Conservation (phyloP, 2,888 invertebrate genomes). For the Pocota personata region DNA sequence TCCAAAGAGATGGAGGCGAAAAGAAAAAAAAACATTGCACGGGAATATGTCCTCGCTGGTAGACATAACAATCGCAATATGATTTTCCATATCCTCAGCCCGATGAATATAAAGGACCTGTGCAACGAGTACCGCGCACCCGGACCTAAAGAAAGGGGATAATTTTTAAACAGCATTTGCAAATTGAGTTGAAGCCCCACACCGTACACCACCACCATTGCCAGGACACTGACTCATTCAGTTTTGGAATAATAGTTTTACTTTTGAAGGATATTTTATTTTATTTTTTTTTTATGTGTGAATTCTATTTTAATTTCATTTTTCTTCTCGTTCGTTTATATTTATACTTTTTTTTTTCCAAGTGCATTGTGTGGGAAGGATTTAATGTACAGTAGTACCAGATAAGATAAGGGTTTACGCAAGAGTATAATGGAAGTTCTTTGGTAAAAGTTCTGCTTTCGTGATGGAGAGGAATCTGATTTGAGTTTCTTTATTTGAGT, state of each 20-base stretch:
- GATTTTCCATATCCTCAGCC: conserved; percentile 56
- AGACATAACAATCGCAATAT: conserved; percentile 69
- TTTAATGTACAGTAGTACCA: conserved; percentile 53
- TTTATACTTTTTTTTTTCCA: neutral
- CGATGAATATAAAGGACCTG: conserved; percentile 22
- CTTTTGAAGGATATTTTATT: conserved; percentile 36
- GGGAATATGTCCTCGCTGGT: conserved; percentile 44
- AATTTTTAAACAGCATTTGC: conserved; percentile 73
- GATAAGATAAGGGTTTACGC: conserved; percentile 53
- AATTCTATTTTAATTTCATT: conserved; percentile 62
- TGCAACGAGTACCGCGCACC: conserved; percentile 4
- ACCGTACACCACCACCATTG: neutral
- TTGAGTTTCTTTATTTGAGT: conserved; percentile 57
- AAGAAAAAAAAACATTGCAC: conserved; percentile 9
- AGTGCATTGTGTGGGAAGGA: conserved; percentile 55
- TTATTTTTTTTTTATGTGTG: conserved; percentile 17
- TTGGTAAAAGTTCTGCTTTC: conserved; percentile 18
- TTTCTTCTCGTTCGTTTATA: conserved; percentile 18
- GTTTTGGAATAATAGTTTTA: conserved; percentile 68
- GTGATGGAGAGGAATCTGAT: conserved; percentile 64
- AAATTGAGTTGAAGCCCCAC: conserved; percentile 67
- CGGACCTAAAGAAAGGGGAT: conserved; percentile 44
- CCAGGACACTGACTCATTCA: conserved; percentile 18
- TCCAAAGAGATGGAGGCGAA: conserved; percentile 49
- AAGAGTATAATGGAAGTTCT: conserved; percentile 67